phyloP scores from a whole-genome alignment of 2,888 invertebrate genomes.

The Mesodorylaimus sp. region DNA sequence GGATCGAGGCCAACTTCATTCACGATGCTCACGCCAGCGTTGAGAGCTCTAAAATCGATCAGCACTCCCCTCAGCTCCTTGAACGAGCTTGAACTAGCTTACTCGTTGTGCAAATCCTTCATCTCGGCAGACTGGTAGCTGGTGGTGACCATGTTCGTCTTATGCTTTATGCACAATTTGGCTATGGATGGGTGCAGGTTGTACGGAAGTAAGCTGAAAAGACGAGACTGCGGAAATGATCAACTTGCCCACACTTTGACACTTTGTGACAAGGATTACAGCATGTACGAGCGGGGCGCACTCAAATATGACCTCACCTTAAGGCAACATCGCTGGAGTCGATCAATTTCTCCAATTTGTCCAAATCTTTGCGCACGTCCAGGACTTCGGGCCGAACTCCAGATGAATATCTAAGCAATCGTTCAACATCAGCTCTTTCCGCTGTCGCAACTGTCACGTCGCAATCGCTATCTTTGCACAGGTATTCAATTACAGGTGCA shows the following conservation, averaged over 20 bases:
- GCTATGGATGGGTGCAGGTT: slow-evolving; percentile 66
- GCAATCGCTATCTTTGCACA: slow-evolving; percentile 55
- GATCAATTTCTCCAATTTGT: slow-evolving; percentile 36
- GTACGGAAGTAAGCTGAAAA: slow-evolving; percentile 68
- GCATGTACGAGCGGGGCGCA: slow-evolving; percentile 33
- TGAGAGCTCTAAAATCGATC: slow-evolving; percentile 46
- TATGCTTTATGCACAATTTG: slow-evolving; percentile 60
- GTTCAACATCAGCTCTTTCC: slow-evolving; percentile 63
- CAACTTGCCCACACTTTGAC: no score
- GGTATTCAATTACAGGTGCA: slow-evolving; percentile 79
- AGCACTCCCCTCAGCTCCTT: no score
- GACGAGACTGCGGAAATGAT: neutral
- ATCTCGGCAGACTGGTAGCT: slow-evolving; percentile 77
- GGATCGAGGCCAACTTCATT: slow-evolving; percentile 96
- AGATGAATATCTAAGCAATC: slow-evolving; percentile 50
- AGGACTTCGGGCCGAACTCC: slow-evolving; percentile 55
- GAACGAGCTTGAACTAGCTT: no score
- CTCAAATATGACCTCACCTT: slow-evolving; percentile 46
- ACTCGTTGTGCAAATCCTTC: slow-evolving; percentile 54
- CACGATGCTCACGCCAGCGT: slow-evolving; percentile 73
- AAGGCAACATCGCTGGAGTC: neutral
- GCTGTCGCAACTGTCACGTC: slow-evolving; percentile 56
- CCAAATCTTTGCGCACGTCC: slow-evolving; percentile 54
- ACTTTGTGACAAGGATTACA: neutral
- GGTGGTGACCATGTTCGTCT: slow-evolving; percentile 83